Percentiles rank a stretch among this genome's conserved stretches.
Conservation (phyloP, 2,888 invertebrate genomes). For the Drosophila putrida region DNA sequence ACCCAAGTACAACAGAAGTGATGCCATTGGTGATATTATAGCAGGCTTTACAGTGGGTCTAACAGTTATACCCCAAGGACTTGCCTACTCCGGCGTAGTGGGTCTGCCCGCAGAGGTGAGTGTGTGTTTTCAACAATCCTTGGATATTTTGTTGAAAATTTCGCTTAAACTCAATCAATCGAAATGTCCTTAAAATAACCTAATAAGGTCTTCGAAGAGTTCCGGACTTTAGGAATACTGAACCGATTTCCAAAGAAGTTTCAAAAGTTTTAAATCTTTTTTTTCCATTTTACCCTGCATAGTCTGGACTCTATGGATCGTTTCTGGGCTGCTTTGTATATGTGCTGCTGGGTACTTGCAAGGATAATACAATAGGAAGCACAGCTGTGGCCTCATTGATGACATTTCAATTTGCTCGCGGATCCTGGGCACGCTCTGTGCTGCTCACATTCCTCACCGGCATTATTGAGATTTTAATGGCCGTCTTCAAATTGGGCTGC, state of each 20-base stretch:
- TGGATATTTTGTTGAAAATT: too few relatives aligned
- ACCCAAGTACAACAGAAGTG: constrained; percentile 89
- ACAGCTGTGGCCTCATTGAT: constrained; percentile 96
- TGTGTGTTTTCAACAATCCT: constrained; percentile 9
- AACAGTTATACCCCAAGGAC: constrained; percentile 90
- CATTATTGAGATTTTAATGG: constrained; percentile 92
- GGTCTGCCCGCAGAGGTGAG: constrained; percentile 90
- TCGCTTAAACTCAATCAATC: too few relatives aligned
- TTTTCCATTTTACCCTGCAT: constrained; percentile 80
- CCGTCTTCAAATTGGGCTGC: constrained; percentile 93
- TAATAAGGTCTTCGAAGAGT: too few relatives aligned
- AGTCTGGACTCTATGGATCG: constrained; percentile 96
- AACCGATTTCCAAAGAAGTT: too few relatives aligned
- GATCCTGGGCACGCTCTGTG: constrained; percentile 89
- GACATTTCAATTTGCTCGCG: constrained; percentile 91
- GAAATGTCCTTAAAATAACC: too few relatives aligned
- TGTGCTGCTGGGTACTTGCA: constrained; percentile 95
- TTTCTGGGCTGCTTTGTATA: constrained; percentile 96
- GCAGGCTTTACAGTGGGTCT: constrained; percentile 96
- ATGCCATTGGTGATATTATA: constrained; percentile 94
- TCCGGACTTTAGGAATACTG: too few relatives aligned
- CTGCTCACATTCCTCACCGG: constrained; percentile 92
- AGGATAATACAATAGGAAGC: constrained; percentile 96
- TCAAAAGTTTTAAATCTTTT: too few relatives aligned
- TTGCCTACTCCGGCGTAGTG: constrained; percentile 93